These are phyloP conservation scores for Gastrophysa polygoni DNA, from an alignment of 2,888 invertebrate genomes.

Conservation along the genomic window DNA sequence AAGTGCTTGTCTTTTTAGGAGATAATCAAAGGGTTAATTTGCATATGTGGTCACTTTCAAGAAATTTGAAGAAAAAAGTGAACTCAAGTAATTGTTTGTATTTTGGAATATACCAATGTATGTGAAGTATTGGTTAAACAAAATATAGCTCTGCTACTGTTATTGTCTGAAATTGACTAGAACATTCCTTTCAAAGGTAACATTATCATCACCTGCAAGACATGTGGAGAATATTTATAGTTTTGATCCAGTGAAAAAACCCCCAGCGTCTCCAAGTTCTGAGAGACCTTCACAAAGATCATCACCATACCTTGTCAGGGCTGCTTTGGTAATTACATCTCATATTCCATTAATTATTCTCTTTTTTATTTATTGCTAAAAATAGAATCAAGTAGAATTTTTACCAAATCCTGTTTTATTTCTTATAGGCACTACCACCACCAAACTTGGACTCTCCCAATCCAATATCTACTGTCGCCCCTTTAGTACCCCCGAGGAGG, in stretches of 20 bases:
- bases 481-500: constrained; percentile 29
- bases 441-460: not conserved
- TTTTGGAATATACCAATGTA: too few relatives aligned
- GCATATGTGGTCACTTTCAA: too few relatives aligned
- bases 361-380: too few relatives aligned
- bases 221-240: constrained; percentile 37
- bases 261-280: constrained; percentile 2
- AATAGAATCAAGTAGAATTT: too few relatives aligned
- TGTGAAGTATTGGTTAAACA: too few relatives aligned
- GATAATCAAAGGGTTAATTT: too few relatives aligned
- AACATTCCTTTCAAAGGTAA: constrained; percentile 24
- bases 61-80: too few relatives aligned
- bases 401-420: not conserved
- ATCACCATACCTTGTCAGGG: not conserved
- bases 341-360: not conserved
- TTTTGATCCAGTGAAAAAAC: constrained; percentile 30
- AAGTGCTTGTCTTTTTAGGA: too few relatives aligned
- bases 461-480: constrained; percentile 14
- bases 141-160: too few relatives aligned
- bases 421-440: constrained; percentile 3
- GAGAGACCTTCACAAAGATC: not conserved
- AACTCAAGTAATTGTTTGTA: too few relatives aligned
- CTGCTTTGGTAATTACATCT: not conserved
- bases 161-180: too few relatives aligned
- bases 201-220: constrained; percentile 24